Conservation (phyloP, 2,113 vertebrate genomes). For the Trachemys scripta region DNA sequence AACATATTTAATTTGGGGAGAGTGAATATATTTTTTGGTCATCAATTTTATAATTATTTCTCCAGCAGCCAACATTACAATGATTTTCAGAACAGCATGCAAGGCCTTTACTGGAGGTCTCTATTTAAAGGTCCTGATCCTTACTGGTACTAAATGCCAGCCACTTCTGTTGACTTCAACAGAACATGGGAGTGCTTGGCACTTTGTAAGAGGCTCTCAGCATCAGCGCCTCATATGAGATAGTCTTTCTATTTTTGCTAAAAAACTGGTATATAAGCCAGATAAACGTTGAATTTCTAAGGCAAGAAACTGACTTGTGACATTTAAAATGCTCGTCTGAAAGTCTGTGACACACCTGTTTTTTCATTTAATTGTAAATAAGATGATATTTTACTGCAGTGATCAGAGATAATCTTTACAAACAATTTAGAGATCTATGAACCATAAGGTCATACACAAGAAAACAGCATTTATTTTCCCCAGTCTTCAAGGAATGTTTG, state of each 20-base stretch:
- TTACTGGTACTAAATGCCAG: neutral
- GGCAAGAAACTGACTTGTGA: slow-evolving; percentile 27
- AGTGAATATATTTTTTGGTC: neutral
- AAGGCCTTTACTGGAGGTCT: neutral
- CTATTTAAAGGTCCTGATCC: neutral
- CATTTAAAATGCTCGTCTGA: slow-evolving; percentile 54
- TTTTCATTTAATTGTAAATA: slow-evolving; percentile 78
- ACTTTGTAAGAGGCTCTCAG: neutral
- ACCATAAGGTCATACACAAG: slow-evolving; percentile 14
- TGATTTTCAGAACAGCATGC: neutral
- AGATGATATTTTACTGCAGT: slow-evolving; percentile 58
- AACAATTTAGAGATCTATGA: slow-evolving; percentile 43
- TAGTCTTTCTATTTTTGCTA: neutral
- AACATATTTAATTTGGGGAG: neutral
- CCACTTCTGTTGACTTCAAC: neutral
- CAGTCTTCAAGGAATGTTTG: slow-evolving; percentile 21
- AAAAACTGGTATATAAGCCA: neutral
- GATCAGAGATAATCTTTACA: slow-evolving; percentile 51
- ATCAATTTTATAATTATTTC: neutral
- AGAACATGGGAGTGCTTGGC: neutral
- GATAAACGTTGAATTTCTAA: slow-evolving; percentile 17
- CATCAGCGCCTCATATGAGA: neutral
- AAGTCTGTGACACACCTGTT: slow-evolving; percentile 32
- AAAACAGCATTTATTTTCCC: slow-evolving; percentile 21
- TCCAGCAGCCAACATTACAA: neutral